Evolutionary conservation across 2,797 vertebrate genomes (phyloP).

Genomic region (Leptodactylus fallax): DNA sequence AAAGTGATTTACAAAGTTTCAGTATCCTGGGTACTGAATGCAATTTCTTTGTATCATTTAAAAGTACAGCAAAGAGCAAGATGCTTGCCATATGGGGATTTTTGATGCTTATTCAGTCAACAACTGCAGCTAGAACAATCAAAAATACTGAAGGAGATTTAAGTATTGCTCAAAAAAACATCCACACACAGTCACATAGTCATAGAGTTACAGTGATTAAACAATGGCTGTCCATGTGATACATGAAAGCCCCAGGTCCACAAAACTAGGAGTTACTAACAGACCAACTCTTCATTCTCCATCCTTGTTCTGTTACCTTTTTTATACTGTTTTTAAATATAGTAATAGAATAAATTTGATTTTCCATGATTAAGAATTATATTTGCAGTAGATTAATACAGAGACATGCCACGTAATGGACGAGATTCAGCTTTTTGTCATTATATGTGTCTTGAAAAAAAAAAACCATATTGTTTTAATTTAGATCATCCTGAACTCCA

Average conservation of each 20-base stretch:
- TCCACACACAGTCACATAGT: not conserved
- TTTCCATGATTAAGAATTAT: no score
- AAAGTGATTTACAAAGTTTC: not conserved
- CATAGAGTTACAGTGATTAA: not conserved
- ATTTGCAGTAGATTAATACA: not conserved
- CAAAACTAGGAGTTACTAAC: no score
- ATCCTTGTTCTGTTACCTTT: no score
- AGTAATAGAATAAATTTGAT: no score
- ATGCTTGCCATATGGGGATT: not conserved
- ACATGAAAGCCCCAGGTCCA: no score
- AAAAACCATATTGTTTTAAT: constrained; percentile 8
- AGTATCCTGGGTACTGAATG: not conserved
- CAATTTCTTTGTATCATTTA: not conserved
- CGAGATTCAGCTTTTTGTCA: not conserved
- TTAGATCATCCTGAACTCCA: constrained; percentile 98
- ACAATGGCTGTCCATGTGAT: no score
- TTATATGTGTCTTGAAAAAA: not conserved
- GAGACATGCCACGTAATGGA: no score
- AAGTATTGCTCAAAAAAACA: not conserved
- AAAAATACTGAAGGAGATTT: not conserved
- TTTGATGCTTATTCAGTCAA: not conserved
- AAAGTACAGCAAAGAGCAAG: not conserved
- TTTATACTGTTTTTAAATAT: no score
- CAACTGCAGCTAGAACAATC: no score
- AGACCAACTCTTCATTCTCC: no score